Evolutionary conservation across 1,140 invertebrate genomes (phyloP).

Genomic region (Parapsyche elsis): DNA sequence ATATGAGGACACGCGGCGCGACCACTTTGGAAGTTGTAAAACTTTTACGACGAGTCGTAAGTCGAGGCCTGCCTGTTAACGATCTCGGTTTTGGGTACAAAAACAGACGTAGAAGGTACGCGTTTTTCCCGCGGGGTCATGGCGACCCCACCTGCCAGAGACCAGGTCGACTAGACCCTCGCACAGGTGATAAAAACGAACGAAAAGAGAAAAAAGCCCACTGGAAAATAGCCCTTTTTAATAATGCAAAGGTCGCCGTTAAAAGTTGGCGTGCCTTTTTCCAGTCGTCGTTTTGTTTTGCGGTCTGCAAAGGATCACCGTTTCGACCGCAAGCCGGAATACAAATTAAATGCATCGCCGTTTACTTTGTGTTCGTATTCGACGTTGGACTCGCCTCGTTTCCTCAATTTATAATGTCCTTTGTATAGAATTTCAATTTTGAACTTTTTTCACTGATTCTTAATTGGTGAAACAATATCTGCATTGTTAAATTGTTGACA

Average conservation of each 20-base stretch:
- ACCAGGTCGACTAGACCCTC: neutral
- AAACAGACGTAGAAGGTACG: neutral
- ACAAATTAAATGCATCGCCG: no score
- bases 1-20: conserved; percentile 19
- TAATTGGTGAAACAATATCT: no score
- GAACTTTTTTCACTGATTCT: no score
- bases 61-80: neutral
- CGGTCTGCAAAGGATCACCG: neutral
- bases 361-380: no score
- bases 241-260: conserved; percentile 27
- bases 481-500: no score
- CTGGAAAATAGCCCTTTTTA: conserved; percentile 10
- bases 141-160: neutral
- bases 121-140: neutral
- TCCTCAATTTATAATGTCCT: no score
- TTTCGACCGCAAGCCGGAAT: no score
- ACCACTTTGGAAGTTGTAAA: conserved; percentile 33
- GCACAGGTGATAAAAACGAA: neutral
- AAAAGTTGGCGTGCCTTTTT: conserved; percentile 7
- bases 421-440: no score
- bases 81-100: neutral
- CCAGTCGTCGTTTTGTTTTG: neutral
- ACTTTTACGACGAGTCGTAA: neutral
- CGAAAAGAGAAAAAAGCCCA: neutral
- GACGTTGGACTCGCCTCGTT: no score